Evolutionary conservation across 2,888 invertebrate genomes (phyloP).

Genomic region (Sarcophaga carnaria): DNA sequence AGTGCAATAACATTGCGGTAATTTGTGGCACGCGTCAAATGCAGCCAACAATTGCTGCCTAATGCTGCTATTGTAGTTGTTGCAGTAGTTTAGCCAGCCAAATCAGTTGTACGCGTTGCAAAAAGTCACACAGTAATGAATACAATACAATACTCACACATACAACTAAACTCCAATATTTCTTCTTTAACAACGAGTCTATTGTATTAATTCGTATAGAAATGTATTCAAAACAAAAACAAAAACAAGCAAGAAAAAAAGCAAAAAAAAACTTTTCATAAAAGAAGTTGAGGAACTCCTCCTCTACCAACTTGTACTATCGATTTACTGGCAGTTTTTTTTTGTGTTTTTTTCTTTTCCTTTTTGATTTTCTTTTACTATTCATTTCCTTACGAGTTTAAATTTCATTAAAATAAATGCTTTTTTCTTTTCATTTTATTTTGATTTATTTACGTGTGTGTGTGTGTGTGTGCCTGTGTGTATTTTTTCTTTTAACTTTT

Average conservation of each 20-base stretch:
- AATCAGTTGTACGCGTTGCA: constrained; percentile 35
- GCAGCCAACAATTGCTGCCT: constrained; percentile 35
- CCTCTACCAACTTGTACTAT: constrained; percentile 41
- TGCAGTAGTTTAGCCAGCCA: constrained; percentile 31
- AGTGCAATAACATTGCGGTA: constrained; percentile 72
- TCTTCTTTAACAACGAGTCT: not conserved
- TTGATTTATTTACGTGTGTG: not conserved
- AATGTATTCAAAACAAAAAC: not conserved
- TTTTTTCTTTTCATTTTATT: not conserved
- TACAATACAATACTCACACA: constrained; percentile 11
- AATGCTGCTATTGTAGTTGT: constrained; percentile 17
- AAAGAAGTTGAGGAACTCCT: constrained; percentile 29
- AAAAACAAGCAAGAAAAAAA: not conserved
- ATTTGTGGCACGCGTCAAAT: constrained; percentile 73
- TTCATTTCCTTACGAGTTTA: not conserved
- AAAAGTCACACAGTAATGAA: constrained; percentile 43
- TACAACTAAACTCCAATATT: not conserved
- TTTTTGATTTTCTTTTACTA: not conserved
- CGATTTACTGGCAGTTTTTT: not conserved
- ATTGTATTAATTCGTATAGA: no score
- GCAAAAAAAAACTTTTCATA: constrained; percentile 17
- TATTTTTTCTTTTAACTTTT: constrained; percentile 45
- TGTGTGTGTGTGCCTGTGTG: not conserved
- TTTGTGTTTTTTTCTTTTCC: not conserved
- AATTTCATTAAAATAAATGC: not conserved